Evolutionary conservation across 2,797 vertebrate genomes (phyloP).

Genomic region (Muscicapa striata): DNA sequence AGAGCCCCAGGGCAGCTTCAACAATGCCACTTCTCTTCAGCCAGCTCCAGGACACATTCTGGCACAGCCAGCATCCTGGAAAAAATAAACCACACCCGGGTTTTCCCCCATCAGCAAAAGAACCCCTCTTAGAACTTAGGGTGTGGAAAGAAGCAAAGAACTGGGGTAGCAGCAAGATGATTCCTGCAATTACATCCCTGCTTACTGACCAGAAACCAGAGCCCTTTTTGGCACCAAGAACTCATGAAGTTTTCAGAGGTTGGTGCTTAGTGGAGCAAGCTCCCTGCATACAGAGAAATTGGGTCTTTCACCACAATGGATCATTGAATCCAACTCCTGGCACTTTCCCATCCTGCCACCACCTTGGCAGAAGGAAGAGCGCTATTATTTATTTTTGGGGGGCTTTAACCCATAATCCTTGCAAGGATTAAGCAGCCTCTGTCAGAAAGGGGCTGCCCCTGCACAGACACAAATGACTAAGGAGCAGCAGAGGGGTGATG

Average conservation of each 20-base stretch:
- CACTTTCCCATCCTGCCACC: neutral
- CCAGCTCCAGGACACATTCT: rapidly evolving
- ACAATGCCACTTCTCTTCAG: neutral
- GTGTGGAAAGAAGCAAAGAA: neutral
- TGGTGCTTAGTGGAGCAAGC: neutral
- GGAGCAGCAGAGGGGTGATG: neutral
- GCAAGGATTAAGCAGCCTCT: neutral
- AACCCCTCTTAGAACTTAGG: rapidly evolving
- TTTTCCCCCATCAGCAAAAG: neutral
- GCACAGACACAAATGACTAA: neutral
- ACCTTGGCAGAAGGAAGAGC: neutral
- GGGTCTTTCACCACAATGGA: neutral
- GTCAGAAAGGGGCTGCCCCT: neutral
- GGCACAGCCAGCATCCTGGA: neutral
- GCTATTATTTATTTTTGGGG: no score
- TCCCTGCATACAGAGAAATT: rapidly evolving
- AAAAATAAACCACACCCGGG: neutral
- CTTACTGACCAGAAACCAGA: conserved; percentile 9
- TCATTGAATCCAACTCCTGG: neutral
- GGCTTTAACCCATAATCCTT: neutral
- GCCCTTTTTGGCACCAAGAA: neutral
- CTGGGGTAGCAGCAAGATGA: neutral
- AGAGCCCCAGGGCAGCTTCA: neutral
- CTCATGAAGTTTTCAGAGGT: conserved; percentile 22
- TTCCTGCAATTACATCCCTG: neutral